Conservation (phyloP, 1,140 invertebrate genomes). For the Pygmarrhopalites habei region DNA sequence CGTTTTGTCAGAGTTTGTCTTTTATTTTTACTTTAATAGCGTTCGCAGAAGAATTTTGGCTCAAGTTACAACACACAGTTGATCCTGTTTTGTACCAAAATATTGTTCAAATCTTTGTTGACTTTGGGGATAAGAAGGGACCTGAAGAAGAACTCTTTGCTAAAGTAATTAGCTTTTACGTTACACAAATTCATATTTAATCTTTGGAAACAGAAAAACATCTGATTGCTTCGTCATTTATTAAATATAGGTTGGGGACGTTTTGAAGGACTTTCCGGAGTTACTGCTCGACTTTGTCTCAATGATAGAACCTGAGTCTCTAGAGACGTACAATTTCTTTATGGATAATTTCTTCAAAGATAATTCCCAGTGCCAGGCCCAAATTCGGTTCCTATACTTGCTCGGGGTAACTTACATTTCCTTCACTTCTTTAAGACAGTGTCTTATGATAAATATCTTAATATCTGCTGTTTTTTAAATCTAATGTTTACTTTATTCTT, state of each 20-base stretch:
- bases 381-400: slow-evolving; percentile 23
- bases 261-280: slow-evolving; percentile 34
- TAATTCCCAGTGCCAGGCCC: background rate
- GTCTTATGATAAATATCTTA: background rate
- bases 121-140: slow-evolving; percentile 16
- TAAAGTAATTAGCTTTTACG: slow-evolving; percentile 13
- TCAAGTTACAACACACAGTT: slow-evolving; percentile 13
- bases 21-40: slow-evolving; percentile 17
- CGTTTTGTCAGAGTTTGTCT: too few species aligned
- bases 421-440: background rate
- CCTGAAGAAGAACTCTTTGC: slow-evolving; percentile 19
- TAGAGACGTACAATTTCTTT: background rate
- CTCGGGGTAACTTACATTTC: slow-evolving; percentile 9
- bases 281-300: slow-evolving; percentile 27
- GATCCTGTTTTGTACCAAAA: slow-evolving; percentile 18
- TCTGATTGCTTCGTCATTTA: too few species aligned
- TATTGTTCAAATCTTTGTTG: slow-evolving; percentile 27
- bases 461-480: too few species aligned
- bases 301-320: slow-evolving; percentile 9
- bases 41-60: slow-evolving; percentile 26
- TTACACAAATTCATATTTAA: background rate
- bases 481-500: too few species aligned
- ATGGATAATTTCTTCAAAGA: too few species aligned
- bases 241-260: slow-evolving; percentile 21
- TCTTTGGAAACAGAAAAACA: background rate